These are phyloP conservation scores for Bombus affinis DNA, from an alignment of 1,140 invertebrate genomes.

Conservation along the genomic window DNA sequence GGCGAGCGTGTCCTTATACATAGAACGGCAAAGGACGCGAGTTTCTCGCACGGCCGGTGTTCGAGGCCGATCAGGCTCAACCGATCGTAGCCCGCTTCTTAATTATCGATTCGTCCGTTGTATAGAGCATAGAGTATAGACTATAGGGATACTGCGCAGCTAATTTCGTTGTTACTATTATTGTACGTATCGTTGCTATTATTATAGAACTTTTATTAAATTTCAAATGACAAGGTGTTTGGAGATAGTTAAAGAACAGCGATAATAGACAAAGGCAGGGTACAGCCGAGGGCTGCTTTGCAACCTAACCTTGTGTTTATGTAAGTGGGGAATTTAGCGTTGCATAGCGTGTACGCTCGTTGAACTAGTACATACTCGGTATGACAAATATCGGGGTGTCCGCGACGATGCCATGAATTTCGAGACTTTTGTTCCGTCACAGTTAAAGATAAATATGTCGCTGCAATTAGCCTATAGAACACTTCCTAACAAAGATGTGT, in stretches of 20 bases:
- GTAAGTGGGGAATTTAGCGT: not conserved
- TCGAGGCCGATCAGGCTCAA: constrained; percentile 39
- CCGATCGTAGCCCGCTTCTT: not conserved
- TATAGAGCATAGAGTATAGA: no score
- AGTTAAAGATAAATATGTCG: not conserved
- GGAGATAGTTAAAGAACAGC: not conserved
- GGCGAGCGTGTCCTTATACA: constrained; percentile 36
- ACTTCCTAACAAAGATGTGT: not conserved
- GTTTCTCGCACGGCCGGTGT: constrained; percentile 51
- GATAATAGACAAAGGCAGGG: not conserved
- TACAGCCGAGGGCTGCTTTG: not conserved
- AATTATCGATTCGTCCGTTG: constrained; percentile 16
- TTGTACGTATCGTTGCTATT: not conserved
- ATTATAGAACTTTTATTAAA: not conserved
- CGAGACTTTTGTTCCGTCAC: not conserved
- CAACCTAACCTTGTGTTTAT: not conserved
- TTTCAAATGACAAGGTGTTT: not conserved
- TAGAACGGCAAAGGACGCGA: constrained; percentile 52
- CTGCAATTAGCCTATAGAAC: not conserved
- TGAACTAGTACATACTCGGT: not conserved
- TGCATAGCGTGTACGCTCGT: not conserved
- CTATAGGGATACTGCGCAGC: no score
- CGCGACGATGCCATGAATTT: no score
- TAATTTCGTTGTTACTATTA: not conserved
- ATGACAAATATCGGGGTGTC: not conserved